Percentiles rank a stretch among this genome's conserved stretches.
Evolutionary conservation across 2,797 vertebrate genomes (phyloP).

Genomic region (Premnoplex brunnescens): DNA sequence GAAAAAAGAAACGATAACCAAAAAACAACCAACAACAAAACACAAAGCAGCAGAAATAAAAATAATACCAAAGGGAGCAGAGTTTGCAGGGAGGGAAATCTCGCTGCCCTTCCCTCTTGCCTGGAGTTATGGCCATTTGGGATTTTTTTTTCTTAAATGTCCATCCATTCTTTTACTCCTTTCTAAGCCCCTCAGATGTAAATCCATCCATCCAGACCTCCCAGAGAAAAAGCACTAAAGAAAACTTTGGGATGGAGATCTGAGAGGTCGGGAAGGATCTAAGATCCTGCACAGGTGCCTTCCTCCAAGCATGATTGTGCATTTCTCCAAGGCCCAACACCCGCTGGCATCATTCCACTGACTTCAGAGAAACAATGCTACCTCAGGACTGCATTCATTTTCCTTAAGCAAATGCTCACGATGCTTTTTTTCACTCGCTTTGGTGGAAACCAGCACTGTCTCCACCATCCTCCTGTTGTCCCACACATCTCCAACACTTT

Average conservation of each 20-base stretch:
- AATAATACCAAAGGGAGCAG: neutral
- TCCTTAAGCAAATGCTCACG: neutral
- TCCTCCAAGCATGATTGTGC: neutral
- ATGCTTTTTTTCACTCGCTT: neutral
- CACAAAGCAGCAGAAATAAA: neutral
- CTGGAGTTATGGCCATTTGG: rapidly evolving
- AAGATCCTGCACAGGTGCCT: neutral
- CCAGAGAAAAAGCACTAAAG: neutral
- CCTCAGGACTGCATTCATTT: rapidly evolving
- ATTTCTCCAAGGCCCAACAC: neutral
- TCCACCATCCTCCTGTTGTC: neutral
- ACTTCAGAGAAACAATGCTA: neutral
- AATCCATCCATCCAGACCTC: neutral
- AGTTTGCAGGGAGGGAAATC: neutral
- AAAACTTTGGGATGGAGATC: neutral
- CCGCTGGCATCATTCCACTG: rapidly evolving
- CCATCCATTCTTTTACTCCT: neutral
- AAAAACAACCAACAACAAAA: neutral
- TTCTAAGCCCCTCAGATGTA: neutral
- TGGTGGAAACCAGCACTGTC: neutral
- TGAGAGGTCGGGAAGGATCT: neutral
- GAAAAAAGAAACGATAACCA: neutral
- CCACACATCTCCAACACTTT: neutral
- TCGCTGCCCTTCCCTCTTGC: neutral
- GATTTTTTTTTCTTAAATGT: neutral